Conservation (phyloP, 2,113 vertebrate genomes). For the Nothoprocta pentlandii region DNA sequence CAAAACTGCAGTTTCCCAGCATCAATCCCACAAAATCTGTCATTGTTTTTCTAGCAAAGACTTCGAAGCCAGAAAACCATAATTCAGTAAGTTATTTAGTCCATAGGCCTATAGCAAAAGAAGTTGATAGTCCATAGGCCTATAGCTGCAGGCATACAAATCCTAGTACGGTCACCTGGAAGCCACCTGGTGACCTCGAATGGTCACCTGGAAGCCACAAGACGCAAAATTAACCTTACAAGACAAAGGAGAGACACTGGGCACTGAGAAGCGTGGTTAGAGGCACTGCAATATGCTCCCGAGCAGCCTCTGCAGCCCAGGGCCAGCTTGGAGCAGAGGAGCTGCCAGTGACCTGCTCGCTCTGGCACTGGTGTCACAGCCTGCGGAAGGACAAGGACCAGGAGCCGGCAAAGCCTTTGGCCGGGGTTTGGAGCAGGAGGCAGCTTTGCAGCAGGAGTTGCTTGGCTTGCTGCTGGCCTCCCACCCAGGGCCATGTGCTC, state of each 20-base stretch:
- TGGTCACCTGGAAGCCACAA: not conserved
- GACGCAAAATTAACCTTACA: not conserved
- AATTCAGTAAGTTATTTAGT: not conserved
- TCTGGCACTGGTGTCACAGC: not conserved
- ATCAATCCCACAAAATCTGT: not conserved
- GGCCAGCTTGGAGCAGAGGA: not conserved
- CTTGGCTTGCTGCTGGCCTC: not conserved
- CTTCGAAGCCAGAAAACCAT: not conserved
- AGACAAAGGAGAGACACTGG: not conserved
- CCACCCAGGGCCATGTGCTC: not conserved
- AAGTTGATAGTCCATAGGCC: not conserved
- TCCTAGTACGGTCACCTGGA: not conserved
- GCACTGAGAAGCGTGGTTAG: not conserved
- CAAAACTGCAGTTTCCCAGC: not conserved
- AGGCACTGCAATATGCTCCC: rapidly evolving
- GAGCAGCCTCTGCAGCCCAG: not conserved
- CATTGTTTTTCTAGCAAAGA: not conserved
- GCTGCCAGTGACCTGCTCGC: rapidly evolving
- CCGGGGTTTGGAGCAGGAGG: not conserved
- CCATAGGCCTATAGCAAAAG: not conserved
- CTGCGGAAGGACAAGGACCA: not conserved
- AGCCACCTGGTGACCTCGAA: not conserved
- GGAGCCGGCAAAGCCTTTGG: not conserved
- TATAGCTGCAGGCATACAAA: not conserved
- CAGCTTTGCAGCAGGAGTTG: not conserved